Evolutionary conservation across 2,797 vertebrate species (phyloP), one percentile per base, ranked within the genome.

Genomic region (Allobates femoralis): DNA sequence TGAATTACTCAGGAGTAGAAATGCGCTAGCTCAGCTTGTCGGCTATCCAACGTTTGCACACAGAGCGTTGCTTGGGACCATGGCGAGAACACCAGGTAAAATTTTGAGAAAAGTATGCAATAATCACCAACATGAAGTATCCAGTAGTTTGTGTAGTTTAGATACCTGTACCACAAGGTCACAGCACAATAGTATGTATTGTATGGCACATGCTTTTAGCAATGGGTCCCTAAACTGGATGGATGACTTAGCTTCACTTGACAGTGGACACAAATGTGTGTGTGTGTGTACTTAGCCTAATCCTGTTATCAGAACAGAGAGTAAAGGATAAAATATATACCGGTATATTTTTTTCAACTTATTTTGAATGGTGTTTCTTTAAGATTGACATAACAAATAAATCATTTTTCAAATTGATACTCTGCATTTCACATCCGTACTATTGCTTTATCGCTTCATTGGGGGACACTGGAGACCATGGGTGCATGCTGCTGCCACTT

Each of bases 51-150:
- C 96, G 0, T 99, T 96, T 80, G 96, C 95, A 66, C 97, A 99
- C 91, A 94, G 98, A 89, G 97, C 98, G 34, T 94, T 99, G 53
- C 97, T 96, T 87, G 98, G 98, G 84, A 99, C 98, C 0, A 99
- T 99, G 95, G 97, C 97, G 62, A 95, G 96, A 94, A 97, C 90
- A 69, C 98, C 98, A 95, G 98, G 98, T 99, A 91, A 85, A 26
- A 58, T 21, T 30, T 58, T 53, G 19, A 37, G 19, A 28, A 62
- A 62, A 10, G 26, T 12, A 3, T 12, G 21, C 1, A n/a, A 62
- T 26, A 10, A 26, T 26, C 7, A 26, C 2, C 58, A 1, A 60
- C 11, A n/a, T 60, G 23, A n/a, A 6, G 23, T 26, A 14, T 26
- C 12, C n/a, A 3, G 11, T 64, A 18, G 60, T 32, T 30, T 66